phyloP scores from a whole-genome alignment of 92 coral and sea anemone species.

The Phenganax stokvisi region DNA sequence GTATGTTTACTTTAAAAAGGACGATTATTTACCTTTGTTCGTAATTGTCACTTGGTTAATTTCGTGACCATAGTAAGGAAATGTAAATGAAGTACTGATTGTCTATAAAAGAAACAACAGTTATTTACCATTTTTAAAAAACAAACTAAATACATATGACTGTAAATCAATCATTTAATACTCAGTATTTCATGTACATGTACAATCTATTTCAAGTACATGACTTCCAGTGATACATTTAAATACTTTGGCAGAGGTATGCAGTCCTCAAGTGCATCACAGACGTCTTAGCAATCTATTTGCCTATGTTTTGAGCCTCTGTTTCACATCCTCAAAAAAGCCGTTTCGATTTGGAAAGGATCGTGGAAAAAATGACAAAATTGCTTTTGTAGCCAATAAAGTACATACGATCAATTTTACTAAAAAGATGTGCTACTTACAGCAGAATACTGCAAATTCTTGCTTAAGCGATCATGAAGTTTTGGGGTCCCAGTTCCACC shows the following conservation, averaged over 20 bases:
- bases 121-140: neutral
- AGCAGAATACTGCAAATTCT: slow-evolving; percentile 14
- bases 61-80: slow-evolving; percentile 71
- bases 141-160: neutral
- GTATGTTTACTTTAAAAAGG: neutral
- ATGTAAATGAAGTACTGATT: slow-evolving; percentile 41
- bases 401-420: neutral
- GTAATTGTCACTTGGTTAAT: slow-evolving; percentile 53
- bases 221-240: neutral
- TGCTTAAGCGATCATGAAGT: slow-evolving; percentile 1
- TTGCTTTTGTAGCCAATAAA: no score
- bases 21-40: slow-evolving; percentile 50
- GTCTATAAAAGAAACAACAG: slow-evolving; percentile 12
- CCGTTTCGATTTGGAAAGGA: no score
- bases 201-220: neutral
- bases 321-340: no score
- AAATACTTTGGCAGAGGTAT: neutral
- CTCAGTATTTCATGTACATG: no score
- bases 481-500: slow-evolving; percentile 17
- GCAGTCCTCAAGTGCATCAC: no score
- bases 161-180: no score
- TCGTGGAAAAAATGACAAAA: no score
- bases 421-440: neutral
- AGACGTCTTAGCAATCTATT: no score
- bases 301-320: no score